Percentiles rank a stretch among this genome's conserved stretches.
Evolutionary conservation across 1,140 invertebrate species (phyloP).

Genomic region (Asobara japonica): DNA sequence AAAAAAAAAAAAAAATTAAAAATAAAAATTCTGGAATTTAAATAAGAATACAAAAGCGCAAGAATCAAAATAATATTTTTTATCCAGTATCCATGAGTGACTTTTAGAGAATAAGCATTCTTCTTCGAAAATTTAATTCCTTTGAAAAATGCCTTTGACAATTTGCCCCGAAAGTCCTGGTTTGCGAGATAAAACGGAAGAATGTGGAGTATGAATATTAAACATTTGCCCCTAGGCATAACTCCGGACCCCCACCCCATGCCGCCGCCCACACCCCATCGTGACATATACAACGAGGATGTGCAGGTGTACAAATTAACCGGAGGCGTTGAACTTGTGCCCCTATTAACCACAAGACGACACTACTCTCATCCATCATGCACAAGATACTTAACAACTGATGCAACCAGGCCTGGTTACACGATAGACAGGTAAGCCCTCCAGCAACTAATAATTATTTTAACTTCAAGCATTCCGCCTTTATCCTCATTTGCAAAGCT

Average conservation of each 20-base stretch:
- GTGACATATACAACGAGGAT: constrained; percentile 44
- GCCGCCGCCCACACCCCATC: neutral
- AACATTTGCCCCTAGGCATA: neutral
- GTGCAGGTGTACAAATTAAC: constrained; percentile 61
- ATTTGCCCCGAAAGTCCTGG: too few species aligned
- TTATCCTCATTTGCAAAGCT: neutral
- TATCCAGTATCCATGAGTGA: too few species aligned
- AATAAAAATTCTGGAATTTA: too few species aligned
- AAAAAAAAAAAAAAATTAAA: too few species aligned
- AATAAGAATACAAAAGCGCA: neutral
- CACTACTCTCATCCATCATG: constrained; percentile 48
- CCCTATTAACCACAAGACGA: constrained; percentile 70
- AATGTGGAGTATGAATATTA: too few species aligned
- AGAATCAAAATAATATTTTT: neutral
- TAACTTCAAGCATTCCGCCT: neutral
- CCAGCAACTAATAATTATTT: neutral
- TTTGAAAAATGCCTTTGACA: too few species aligned
- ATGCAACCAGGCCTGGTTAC: constrained; percentile 67
- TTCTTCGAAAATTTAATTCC: too few species aligned
- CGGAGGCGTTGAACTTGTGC: constrained; percentile 75
- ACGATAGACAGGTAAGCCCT: constrained; percentile 55
- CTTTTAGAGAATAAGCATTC: too few species aligned
- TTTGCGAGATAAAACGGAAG: too few species aligned
- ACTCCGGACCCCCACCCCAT: constrained; percentile 25
- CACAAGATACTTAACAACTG: constrained; percentile 64